These are phyloP conservation scores for Scaptomyza graminum DNA, from an alignment of 1,140 invertebrate genomes.

Conservation along the genomic window DNA sequence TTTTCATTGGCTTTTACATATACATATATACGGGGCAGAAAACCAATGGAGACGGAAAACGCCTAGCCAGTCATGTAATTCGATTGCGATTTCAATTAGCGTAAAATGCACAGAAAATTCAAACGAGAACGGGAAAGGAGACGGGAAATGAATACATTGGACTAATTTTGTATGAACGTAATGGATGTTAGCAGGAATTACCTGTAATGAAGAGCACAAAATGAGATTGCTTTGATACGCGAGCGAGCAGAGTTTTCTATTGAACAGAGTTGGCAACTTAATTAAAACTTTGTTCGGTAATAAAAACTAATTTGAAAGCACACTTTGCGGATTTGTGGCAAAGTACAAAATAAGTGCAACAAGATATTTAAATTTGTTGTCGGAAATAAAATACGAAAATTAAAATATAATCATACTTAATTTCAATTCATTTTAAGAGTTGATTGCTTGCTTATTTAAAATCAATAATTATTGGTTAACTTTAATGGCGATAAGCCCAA, in stretches of 20 bases:
- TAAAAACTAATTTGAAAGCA: not conserved
- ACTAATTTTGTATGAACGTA: slow-evolving; percentile 11
- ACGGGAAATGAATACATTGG: slow-evolving; percentile 8
- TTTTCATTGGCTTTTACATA: slow-evolving; percentile 80
- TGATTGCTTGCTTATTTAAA: slow-evolving; percentile 1
- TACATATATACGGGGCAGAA: slow-evolving; percentile 25
- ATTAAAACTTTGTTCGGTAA: not conserved
- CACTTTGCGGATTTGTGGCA: too few species aligned
- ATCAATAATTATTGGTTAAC: not conserved
- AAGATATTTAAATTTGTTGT: not conserved
- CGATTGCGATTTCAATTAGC: slow-evolving; percentile 81
- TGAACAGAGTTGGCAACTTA: not conserved
- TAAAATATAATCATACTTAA: not conserved
- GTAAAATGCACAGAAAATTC: slow-evolving; percentile 64
- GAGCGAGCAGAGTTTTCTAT: not conserved
- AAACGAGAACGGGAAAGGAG: slow-evolving; percentile 22
- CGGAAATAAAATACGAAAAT: not conserved
- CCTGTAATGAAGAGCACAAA: slow-evolving; percentile 3
- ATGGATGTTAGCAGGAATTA: slow-evolving; percentile 7
- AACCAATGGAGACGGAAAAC: not conserved
- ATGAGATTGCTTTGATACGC: slow-evolving; percentile 6
- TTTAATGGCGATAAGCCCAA: not conserved
- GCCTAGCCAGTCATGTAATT: slow-evolving; percentile 61
- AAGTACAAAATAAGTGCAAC: not conserved
- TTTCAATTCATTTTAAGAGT: not conserved